Percentiles rank a stretch among this genome's conserved stretches.
phyloP scores from a whole-genome alignment of 2,888 invertebrate species.

The Clunio marinus region DNA sequence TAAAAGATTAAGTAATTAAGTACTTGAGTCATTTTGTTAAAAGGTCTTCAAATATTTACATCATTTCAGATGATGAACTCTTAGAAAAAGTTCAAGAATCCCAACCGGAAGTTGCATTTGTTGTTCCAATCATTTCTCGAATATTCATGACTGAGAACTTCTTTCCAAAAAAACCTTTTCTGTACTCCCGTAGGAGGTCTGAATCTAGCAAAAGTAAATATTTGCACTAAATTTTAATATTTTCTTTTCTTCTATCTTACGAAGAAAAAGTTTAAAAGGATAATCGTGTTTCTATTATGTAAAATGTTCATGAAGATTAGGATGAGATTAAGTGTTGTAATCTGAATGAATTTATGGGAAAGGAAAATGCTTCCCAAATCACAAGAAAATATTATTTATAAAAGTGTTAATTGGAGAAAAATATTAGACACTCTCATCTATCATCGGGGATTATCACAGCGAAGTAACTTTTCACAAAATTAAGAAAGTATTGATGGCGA shows the following conservation, averaged over 20 bases:
- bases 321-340: background rate
- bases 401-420: slow-evolving; percentile 7
- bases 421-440: background rate
- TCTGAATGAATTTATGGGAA: background rate
- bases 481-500: background rate
- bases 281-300: background rate
- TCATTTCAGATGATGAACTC: no score
- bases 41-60: no score
- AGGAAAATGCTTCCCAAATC: no score
- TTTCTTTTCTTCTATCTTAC: no score
- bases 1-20: no score
- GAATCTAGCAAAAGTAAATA: background rate
- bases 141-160: no score
- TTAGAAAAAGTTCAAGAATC: background rate
- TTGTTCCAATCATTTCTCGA: no score
- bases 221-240: background rate
- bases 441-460: background rate
- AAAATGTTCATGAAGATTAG: slow-evolving; percentile 1
- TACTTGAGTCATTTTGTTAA: no score
- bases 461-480: background rate
- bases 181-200: background rate
- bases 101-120: background rate
- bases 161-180: background rate
- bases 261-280: background rate
- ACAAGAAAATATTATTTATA: background rate